Evolutionary conservation across 2,113 vertebrate species (phyloP), one percentile per base, ranked within the genome.

Genomic region (Microcebus jonahi): DNA sequence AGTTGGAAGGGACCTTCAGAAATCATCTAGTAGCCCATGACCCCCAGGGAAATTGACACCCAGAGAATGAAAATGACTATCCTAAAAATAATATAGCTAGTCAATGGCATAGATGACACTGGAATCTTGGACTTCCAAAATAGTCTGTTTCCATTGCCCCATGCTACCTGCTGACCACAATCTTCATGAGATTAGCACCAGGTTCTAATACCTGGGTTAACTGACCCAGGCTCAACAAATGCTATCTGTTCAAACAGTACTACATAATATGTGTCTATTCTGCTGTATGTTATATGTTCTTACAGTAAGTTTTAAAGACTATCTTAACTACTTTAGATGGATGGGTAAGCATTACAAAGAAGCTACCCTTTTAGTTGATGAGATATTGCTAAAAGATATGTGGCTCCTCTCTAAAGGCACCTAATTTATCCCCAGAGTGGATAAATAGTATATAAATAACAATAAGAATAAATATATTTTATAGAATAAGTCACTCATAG

Each of bases 391-490:
- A 65, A 90, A 87, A 48, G 48, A 94, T 27, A 75, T 71, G 53
- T 36, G 81, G 31, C 29, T 95, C 17, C 71, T 92, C 61, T 90
- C 81, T 88, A 84, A 96, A 77, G 57, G 45, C 12, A 90, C 14
- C 31, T 34, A 53, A 71, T 79, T 48, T 82, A 82, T 90, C 15
- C 25, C 14, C 23, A 92, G 39, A 88, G 90, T 76, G 25, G 39
- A 96, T n/a, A 90, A 73, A 82, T 3, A 31, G 14, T 92, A 55
- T n/a, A 29, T 81, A 71, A 87, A 63, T 79, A 86, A 55, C 55
- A 95, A 82, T 50, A 86, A 87, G 25, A 92, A 77, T 53, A 96
- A 82, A 85, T 81, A 70, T 27, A 94, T 77, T 92, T 95, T 53
- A 61, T 67, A 88, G 59, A 70, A 77, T 90, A 70, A 71, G 10